A percentile compares a stretch with the other conserved stretches of the same genome.
Conservation (phyloP, 2,113 vertebrate species). For the Chionis minor region DNA sequence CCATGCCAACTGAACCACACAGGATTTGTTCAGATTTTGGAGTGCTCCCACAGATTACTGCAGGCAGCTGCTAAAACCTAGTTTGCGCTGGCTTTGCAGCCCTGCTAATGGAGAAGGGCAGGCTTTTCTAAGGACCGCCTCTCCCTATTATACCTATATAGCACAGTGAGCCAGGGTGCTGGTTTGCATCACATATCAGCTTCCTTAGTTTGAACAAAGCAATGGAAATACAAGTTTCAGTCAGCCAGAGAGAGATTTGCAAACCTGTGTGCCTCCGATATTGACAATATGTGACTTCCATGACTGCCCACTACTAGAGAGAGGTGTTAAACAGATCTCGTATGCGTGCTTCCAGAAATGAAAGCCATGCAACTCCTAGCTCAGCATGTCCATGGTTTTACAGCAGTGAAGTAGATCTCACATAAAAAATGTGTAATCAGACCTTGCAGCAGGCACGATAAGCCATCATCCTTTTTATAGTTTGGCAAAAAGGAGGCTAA, state of each 20-base stretch:
- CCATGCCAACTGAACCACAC: background rate
- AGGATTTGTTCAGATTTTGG: background rate
- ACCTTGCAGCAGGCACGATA: background rate
- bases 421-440: background rate
- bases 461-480: background rate
- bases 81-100: background rate
- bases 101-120: background rate
- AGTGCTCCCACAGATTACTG: background rate
- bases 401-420: background rate
- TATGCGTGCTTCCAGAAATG: background rate
- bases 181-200: rapidly evolving
- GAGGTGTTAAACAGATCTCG: background rate
- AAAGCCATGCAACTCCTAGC: background rate
- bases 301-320: background rate
- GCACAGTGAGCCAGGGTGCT: background rate
- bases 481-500: background rate
- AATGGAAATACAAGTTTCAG: background rate
- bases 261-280: background rate
- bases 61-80: background rate
- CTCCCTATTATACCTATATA: background rate
- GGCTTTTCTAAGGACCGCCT: background rate
- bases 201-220: background rate
- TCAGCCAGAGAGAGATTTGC: background rate
- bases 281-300: background rate
- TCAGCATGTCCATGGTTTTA: background rate